Conservation (phyloP, 2,888 invertebrate genomes). For the Drosophila percnosoma region DNA sequence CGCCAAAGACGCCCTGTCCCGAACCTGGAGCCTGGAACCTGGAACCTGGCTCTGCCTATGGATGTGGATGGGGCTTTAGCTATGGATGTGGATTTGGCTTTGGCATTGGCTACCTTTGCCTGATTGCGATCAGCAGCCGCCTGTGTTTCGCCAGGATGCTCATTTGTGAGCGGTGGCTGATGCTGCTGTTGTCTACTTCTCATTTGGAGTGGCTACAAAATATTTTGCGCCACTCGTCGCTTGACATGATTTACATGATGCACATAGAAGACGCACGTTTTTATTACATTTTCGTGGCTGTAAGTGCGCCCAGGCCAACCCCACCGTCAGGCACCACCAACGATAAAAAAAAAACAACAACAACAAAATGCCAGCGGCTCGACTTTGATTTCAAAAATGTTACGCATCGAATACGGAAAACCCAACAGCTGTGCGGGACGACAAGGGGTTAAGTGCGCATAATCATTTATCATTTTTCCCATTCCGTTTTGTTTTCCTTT, state of each 20-base stretch:
- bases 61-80: constrained; percentile 1
- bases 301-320: constrained; percentile 64
- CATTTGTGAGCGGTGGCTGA: constrained; percentile 67
- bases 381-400: constrained; percentile 67
- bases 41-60: constrained; percentile 10
- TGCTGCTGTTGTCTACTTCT: constrained; percentile 40
- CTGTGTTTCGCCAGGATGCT: constrained; percentile 61
- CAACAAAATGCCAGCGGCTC: constrained; percentile 21
- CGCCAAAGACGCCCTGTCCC: constrained; percentile 71
- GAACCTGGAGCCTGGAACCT: constrained; percentile 12
- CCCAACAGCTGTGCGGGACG: constrained; percentile 69
- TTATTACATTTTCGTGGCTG: constrained; percentile 77
- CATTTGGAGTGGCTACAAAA: constrained; percentile 62
- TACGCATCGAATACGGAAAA: constrained; percentile 68
- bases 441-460: constrained; percentile 72
- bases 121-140: constrained; percentile 73
- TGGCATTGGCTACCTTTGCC: constrained; percentile 45
- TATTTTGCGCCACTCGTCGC: constrained; percentile 75
- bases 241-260: constrained; percentile 84
- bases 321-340: constrained; percentile 35
- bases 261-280: constrained; percentile 79
- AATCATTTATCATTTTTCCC: constrained; percentile 77
- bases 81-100: constrained; percentile 3
- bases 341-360: constrained; percentile 4
- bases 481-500: not conserved